Evolutionary conservation across 1,140 invertebrate species (phyloP).

Genomic region (Lucilia cuprina): DNA sequence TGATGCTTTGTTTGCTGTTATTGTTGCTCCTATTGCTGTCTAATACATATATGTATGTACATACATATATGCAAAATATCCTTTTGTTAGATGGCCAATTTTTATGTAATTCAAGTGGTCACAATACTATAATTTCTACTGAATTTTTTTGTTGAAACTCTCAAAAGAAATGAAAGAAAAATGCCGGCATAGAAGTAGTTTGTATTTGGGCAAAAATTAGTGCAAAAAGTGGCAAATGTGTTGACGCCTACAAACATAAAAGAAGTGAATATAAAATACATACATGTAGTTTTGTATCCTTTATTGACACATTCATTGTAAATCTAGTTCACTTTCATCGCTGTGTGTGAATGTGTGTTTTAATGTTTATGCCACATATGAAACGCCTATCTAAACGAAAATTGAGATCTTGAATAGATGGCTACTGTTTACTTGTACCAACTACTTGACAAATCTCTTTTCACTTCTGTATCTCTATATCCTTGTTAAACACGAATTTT

Average conservation of each 20-base stretch:
- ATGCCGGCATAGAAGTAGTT: not conserved
- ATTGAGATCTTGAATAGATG: not conserved
- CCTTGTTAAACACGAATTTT: not conserved
- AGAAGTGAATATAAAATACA: not conserved
- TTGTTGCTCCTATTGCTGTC: not conserved
- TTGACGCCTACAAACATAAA: constrained; percentile 28
- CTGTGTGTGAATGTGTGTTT: not conserved
- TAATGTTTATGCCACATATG: constrained; percentile 2
- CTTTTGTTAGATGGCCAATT: constrained; percentile 31
- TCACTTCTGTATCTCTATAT: not conserved
- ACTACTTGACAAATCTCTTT: not conserved
- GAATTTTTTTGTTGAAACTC: not conserved
- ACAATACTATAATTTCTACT: not conserved
- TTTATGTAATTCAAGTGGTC: constrained; percentile 38
- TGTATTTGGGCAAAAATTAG: not conserved
- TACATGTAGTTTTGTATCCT: not conserved
- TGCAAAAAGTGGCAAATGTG: constrained; percentile 36
- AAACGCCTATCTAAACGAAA: constrained; percentile 6
- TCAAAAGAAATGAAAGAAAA: not conserved
- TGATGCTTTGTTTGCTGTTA: not conserved
- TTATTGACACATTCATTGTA: not conserved
- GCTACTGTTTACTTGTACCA: not conserved
- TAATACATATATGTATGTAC: not conserved
- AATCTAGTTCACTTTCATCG: not conserved
- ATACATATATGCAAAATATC: constrained; percentile 13